Evolutionary conservation across 2,888 invertebrate genomes (phyloP).

Genomic region (Pterostichus madidus): DNA sequence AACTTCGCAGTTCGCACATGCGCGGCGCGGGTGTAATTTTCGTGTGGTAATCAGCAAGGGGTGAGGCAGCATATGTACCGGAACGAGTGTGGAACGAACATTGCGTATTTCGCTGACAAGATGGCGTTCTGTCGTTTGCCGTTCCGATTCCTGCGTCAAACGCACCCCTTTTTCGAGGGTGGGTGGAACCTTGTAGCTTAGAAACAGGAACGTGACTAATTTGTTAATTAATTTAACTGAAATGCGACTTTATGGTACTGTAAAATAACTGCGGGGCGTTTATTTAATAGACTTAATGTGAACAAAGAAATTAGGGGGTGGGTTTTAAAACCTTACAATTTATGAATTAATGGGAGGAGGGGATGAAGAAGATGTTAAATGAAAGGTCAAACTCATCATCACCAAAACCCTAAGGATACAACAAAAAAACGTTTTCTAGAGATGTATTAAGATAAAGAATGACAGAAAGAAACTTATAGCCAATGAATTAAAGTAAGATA

Average conservation of each 20-base stretch:
- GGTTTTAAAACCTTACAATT: no score
- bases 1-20: conserved; percentile 42
- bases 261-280: conserved; percentile 3
- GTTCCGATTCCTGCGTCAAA: conserved; percentile 16
- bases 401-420: no score
- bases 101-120: conserved; percentile 6
- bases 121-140: neutral
- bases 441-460: no score
- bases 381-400: no score
- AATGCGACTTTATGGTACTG: conserved; percentile 18
- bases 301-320: neutral
- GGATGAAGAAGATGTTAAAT: no score
- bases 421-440: no score
- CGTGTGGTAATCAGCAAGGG: conserved; percentile 10
- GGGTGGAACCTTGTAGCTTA: conserved; percentile 8
- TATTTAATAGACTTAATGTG: conserved; percentile 17
- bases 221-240: conserved; percentile 48
- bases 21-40: conserved; percentile 4
- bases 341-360: no score
- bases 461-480: no score
- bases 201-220: conserved; percentile 44
- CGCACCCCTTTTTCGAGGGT: conserved; percentile 5
- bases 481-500: no score
- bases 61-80: conserved; percentile 26
- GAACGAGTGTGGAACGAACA: neutral